These are phyloP conservation scores for Hermatobates lingyangjiaoensis DNA, from an alignment of 1,140 invertebrate genomes.

Conservation along the genomic window DNA sequence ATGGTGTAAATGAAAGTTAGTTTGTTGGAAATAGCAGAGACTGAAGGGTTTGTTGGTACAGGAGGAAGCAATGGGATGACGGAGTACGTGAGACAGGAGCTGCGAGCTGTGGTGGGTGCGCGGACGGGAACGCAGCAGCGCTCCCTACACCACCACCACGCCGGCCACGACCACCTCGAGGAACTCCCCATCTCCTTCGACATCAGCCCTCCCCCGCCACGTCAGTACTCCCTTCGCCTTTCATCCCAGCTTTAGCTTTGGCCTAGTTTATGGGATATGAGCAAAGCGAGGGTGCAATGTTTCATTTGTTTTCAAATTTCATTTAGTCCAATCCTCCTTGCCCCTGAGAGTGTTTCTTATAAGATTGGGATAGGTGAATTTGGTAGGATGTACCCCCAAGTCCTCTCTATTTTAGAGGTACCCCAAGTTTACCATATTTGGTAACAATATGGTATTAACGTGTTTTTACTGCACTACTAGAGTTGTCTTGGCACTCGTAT, in stretches of 20 bases:
- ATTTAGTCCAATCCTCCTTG: not conserved
- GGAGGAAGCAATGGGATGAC: constrained; percentile 19
- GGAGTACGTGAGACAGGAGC: constrained; percentile 44
- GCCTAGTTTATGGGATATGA: not conserved
- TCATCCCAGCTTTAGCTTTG: not conserved
- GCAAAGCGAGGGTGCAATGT: not conserved
- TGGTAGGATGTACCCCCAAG: not conserved
- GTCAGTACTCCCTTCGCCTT: not conserved
- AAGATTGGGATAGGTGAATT: not conserved
- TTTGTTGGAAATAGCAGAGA: too few species aligned
- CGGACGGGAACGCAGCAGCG: constrained; percentile 38
- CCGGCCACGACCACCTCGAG: constrained; percentile 40
- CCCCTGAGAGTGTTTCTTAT: not conserved
- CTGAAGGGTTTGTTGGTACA: constrained; percentile 2
- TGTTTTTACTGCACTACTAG: too few species aligned
- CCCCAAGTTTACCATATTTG: too few species aligned
- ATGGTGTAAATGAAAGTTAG: too few species aligned
- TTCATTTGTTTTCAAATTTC: not conserved
- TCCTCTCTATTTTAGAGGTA: too few species aligned
- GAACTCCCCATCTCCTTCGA: constrained; percentile 45
- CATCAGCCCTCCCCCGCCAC: constrained; percentile 23
- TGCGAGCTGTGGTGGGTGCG: constrained; percentile 66
- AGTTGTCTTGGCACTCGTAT: too few species aligned
- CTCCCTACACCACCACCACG: constrained; percentile 14
- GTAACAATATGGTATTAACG: too few species aligned